These are phyloP conservation scores for Spisula solida DNA, from an alignment of 2,888 invertebrate genomes.

Conservation along the genomic window DNA sequence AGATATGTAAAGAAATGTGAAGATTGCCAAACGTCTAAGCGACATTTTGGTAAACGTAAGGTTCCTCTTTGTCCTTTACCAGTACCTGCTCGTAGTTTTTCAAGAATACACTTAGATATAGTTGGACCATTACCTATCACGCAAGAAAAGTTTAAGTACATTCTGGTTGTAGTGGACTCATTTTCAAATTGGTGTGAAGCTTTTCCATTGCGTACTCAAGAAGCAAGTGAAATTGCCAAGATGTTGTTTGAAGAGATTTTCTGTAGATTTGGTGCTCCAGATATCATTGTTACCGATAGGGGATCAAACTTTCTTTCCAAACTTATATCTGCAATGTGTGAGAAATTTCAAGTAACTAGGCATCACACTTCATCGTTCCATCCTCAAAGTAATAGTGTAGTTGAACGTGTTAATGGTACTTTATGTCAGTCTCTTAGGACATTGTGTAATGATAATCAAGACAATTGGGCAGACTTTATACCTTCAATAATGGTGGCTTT, in stretches of 20 bases:
- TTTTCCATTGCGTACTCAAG: neutral
- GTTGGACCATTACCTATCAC: constrained; percentile 17
- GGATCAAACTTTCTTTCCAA: constrained; percentile 4
- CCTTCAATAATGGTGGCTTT: constrained; percentile 1
- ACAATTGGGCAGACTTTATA: neutral
- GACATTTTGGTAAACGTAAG: neutral
- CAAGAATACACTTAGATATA: constrained; percentile 16
- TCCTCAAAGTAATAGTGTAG: neutral
- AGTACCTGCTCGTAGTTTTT: neutral
- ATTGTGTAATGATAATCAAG: neutral
- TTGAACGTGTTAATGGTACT: neutral
- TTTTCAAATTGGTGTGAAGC: constrained; percentile 1
- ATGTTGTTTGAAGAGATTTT: neutral
- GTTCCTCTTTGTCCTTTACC: neutral
- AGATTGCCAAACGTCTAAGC: neutral
- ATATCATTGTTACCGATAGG: neutral
- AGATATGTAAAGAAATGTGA: neutral
- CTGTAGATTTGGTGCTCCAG: constrained; percentile 13
- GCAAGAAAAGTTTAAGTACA: neutral
- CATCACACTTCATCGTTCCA: neutral
- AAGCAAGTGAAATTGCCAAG: neutral
- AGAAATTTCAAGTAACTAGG: neutral
- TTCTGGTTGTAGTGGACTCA: too few relatives aligned
- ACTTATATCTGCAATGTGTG: neutral
- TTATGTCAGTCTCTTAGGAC: neutral